Conservation (phyloP, 2,797 vertebrate species). For the Enteromius unitaeniatus region DNA sequence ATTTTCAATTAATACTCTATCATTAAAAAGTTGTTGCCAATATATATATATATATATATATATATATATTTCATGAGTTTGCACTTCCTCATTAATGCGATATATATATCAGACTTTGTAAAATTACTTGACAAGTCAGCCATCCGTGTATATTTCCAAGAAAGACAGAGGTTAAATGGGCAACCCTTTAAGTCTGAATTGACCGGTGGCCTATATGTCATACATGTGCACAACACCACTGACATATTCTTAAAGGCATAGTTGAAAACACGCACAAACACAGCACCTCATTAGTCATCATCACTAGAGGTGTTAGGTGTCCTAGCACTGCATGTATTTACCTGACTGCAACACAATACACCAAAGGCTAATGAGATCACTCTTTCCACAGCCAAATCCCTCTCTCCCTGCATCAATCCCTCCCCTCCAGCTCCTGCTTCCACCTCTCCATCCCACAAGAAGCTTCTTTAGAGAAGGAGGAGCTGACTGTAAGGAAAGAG, state of each 20-base stretch:
- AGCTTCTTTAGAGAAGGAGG: slow-evolving; percentile 48
- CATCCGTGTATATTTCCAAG: not conserved
- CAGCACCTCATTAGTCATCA: slow-evolving; percentile 55
- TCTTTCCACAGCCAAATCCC: slow-evolving; percentile 70
- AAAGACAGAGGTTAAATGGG: not conserved
- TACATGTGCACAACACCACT: slow-evolving; percentile 22
- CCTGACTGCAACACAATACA: slow-evolving; percentile 66
- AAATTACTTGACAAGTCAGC: not conserved
- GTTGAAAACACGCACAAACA: slow-evolving; percentile 43
- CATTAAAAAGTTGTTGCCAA: no score
- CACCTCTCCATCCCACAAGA: slow-evolving; percentile 48
- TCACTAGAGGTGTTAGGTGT: slow-evolving; percentile 61
- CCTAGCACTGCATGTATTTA: slow-evolving; percentile 65
- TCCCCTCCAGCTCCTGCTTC: slow-evolving; percentile 11
- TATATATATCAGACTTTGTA: not conserved
- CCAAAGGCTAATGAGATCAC: slow-evolving; percentile 76
- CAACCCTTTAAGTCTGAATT: not conserved
- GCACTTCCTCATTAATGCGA: no score
- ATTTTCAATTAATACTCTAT: no score
- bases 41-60: no score
- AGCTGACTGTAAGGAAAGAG: slow-evolving; percentile 50
- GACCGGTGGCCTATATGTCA: not conserved
- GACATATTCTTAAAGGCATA: slow-evolving; percentile 9
- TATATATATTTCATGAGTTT: no score
- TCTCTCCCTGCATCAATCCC: slow-evolving; percentile 42